phyloP scores from a whole-genome alignment of 2,113 vertebrate species.

The Parus major region DNA sequence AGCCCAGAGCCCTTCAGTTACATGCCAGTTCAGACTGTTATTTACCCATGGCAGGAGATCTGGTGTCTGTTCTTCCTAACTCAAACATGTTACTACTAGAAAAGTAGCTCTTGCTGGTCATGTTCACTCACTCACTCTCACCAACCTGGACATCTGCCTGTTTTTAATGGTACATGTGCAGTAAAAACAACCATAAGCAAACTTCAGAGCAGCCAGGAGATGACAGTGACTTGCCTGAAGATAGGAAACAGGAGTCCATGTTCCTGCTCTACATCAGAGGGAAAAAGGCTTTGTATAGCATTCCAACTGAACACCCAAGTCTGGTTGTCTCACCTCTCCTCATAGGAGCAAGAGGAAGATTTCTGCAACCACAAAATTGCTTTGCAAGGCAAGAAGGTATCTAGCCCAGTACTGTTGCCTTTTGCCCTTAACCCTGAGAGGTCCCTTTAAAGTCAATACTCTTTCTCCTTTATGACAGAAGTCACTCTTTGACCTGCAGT shows the following conservation, averaged over 20 bases:
- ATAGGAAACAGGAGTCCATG: neutral
- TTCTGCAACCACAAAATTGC: neutral
- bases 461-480: neutral
- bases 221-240: neutral
- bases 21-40: neutral
- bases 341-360: neutral
- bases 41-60: neutral
- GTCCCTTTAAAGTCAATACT: neutral
- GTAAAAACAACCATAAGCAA: neutral
- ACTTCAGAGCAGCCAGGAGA: neutral
- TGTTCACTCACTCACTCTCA: neutral
- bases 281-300: neutral
- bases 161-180: neutral
- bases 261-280: neutral
- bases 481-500: neutral
- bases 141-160: rapidly evolving
- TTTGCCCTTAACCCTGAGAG: neutral
- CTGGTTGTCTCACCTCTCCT: neutral
- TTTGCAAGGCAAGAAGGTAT: neutral
- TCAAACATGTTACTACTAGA: neutral
- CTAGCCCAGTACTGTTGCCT: neutral
- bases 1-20: rapidly evolving
- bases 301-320: neutral
- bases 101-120: neutral
- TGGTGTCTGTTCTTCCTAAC: neutral